Evolutionary conservation across 2,888 invertebrate genomes (phyloP).

Genomic region (Vanessa cardui): DNA sequence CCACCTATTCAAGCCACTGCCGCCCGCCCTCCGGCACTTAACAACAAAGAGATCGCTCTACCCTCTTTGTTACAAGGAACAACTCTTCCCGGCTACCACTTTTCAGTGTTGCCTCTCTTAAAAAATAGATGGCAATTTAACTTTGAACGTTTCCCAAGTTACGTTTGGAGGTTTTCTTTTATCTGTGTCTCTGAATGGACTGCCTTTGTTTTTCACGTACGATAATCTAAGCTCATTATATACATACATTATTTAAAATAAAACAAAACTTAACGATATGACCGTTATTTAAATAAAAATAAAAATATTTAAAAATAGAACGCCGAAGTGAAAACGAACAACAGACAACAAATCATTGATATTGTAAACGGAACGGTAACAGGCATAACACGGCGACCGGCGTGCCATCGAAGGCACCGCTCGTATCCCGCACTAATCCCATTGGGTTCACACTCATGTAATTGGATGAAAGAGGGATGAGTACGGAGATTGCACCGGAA

Average conservation of each 20-base stretch:
- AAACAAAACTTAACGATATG: too few species aligned
- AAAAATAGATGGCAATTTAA: conserved; percentile 59
- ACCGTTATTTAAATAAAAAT: too few species aligned
- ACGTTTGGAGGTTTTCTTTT: not conserved
- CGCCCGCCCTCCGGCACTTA: conserved; percentile 72
- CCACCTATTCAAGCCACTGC: conserved; percentile 74
- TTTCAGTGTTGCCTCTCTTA: conserved; percentile 64
- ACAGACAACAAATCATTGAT: conserved; percentile 8
- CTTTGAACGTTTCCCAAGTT: conserved; percentile 35
- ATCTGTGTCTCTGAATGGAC: not conserved
- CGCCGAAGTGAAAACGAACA: not conserved
- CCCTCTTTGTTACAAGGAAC: conserved; percentile 80
- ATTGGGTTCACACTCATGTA: conserved; percentile 76
- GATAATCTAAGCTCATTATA: too few species aligned
- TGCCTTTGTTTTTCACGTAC: not conserved
- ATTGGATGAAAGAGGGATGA: conserved; percentile 76
- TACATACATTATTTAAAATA: too few species aligned
- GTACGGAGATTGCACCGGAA: conserved; percentile 69
- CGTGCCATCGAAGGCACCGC: conserved; percentile 27
- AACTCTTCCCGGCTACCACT: conserved; percentile 71
- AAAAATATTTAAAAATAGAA: not conserved
- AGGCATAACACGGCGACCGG: conserved; percentile 18
- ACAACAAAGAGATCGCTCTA: conserved; percentile 76
- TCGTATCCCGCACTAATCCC: conserved; percentile 57
- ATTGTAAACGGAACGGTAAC: conserved; percentile 11